A percentile compares a stretch with the other conserved stretches of the same genome.
Evolutionary conservation across 2,113 vertebrate genomes (phyloP).

Genomic region (Alexandromys fortis): DNA sequence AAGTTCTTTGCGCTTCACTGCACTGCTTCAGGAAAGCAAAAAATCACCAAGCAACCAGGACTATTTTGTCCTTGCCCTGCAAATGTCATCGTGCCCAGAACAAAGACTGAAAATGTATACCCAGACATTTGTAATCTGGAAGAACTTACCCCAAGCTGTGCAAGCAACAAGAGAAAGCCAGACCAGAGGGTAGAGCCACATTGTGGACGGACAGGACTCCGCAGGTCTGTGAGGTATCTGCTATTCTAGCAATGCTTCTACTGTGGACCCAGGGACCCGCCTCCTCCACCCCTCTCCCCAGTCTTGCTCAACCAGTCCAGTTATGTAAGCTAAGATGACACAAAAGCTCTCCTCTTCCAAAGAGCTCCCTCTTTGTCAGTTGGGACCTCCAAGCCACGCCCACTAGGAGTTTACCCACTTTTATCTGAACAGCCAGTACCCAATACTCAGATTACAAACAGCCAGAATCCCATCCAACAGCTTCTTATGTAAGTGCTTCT

Average conservation of each 20-base stretch:
- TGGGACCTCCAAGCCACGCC: not conserved
- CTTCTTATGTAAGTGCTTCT: not conserved
- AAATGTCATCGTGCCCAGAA: rapidly evolving
- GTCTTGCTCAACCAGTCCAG: not conserved
- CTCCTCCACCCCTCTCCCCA: not conserved
- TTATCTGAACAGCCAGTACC: not conserved
- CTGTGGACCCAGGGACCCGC: not conserved
- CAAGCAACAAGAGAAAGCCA: not conserved
- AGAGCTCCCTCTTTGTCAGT: not conserved
- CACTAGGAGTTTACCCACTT: not conserved
- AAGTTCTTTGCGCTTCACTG: not conserved
- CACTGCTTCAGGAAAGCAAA: not conserved
- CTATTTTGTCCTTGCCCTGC: not conserved
- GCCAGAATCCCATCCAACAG: not conserved
- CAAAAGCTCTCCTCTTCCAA: not conserved
- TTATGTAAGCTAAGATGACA: not conserved
- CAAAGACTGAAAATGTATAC: not conserved
- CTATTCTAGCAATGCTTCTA: not conserved
- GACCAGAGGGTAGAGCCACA: not conserved
- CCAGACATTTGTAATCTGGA: not conserved
- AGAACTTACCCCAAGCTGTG: conserved; percentile 51
- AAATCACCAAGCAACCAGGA: rapidly evolving
- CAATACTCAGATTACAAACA: not conserved
- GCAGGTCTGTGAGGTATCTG: not conserved
- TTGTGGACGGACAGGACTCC: not conserved